Percentiles rank a stretch among this genome's conserved stretches.
These are phyloP conservation scores for Episyrphus balteatus DNA, from an alignment of 1,140 invertebrate species.

Conservation along the genomic window DNA sequence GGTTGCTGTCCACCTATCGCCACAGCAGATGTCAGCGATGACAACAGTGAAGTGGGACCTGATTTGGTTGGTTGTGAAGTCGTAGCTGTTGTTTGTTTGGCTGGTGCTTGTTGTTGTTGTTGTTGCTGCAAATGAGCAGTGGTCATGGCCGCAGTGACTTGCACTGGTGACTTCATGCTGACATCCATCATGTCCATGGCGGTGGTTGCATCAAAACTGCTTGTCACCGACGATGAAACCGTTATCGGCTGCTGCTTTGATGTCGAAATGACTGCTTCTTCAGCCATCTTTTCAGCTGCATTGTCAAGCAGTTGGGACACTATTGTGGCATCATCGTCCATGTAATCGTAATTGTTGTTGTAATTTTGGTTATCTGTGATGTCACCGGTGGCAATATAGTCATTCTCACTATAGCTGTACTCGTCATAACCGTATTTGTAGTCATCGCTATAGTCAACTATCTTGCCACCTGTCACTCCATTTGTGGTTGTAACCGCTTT, in stretches of 20 bases:
- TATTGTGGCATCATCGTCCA: background rate
- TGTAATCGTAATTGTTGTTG: conserved; percentile 3
- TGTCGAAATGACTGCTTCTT: background rate
- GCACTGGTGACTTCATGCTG: no score
- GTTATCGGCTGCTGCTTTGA: background rate
- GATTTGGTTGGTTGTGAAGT: conserved; percentile 1
- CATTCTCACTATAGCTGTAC: conserved; percentile 11
- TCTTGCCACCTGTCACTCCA: background rate
- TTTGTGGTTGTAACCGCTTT: background rate
- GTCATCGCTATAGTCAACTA: conserved; percentile 6
- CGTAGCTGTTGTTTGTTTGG: background rate
- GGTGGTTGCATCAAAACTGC: background rate
- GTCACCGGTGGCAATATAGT: conserved; percentile 8
- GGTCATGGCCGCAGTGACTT: background rate
- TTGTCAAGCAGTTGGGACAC: no score
- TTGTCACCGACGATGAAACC: background rate
- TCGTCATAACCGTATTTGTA: conserved; percentile 8
- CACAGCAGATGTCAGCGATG: conserved; percentile 1
- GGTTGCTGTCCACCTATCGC: conserved; percentile 1
- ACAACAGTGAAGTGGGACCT: conserved; percentile 2
- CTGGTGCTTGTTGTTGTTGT: background rate
- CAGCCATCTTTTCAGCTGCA: background rate
- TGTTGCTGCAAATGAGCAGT: conserved; percentile 1
- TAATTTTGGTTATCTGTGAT: conserved; percentile 2
- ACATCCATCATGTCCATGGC: background rate